Evolutionary conservation across 2,888 invertebrate genomes (phyloP).

Genomic region (Megamerina dolium): DNA sequence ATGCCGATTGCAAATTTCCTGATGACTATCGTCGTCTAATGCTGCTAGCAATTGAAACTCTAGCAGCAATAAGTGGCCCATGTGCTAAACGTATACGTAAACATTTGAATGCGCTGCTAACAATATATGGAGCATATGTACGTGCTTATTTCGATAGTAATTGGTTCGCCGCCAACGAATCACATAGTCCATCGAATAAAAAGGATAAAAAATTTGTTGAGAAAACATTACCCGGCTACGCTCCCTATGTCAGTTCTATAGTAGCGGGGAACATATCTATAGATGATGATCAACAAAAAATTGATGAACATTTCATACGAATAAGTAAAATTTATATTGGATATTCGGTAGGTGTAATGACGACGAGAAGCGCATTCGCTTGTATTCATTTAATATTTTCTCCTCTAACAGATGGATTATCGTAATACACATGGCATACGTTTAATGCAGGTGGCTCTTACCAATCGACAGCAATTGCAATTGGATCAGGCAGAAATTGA

Average conservation of each 20-base stretch:
- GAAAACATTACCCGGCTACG: conserved; percentile 30
- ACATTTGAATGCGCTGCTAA: conserved; percentile 21
- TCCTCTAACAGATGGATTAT: conserved; percentile 34
- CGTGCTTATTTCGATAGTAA: conserved; percentile 23
- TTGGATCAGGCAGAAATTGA: conserved; percentile 45
- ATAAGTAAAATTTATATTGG: conserved; percentile 46
- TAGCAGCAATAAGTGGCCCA: conserved; percentile 26
- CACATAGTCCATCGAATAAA: conserved; percentile 21
- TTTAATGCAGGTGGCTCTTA: conserved; percentile 36
- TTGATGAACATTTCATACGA: conserved; percentile 38
- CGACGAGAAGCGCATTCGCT: background rate
- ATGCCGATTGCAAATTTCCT: conserved; percentile 15
- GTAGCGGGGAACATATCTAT: conserved; percentile 5
- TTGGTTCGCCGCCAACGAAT: conserved; percentile 1
- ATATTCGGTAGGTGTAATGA: conserved; percentile 38
- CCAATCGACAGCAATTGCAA: conserved; percentile 33
- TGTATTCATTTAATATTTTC: conserved; percentile 5
- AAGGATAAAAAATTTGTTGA: conserved; percentile 39
- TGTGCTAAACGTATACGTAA: conserved; percentile 27
- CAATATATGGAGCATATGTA: conserved; percentile 22
- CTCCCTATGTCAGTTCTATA: conserved; percentile 23
- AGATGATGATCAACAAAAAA: background rate
- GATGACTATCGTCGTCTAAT: conserved; percentile 31
- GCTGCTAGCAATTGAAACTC: conserved; percentile 33
- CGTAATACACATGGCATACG: conserved; percentile 37